These are phyloP conservation scores for Myrmecophaga tridactyla DNA, from an alignment of 2,113 vertebrate genomes.

Conservation along the genomic window DNA sequence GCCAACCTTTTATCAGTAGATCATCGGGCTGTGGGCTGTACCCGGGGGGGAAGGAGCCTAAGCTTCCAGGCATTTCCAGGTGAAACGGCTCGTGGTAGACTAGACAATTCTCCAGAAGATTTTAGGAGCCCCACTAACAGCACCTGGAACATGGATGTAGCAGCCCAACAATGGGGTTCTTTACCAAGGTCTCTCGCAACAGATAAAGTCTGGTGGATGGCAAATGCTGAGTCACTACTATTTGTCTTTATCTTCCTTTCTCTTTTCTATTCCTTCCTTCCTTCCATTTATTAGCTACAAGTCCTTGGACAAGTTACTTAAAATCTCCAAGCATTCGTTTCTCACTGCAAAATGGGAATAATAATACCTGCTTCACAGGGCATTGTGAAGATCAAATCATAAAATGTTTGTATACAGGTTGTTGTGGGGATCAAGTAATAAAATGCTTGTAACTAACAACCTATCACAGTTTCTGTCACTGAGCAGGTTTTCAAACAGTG, in stretches of 20 bases:
- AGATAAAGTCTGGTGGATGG: neutral
- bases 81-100: fast-evolving
- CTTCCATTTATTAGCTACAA: no score
- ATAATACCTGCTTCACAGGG: neutral
- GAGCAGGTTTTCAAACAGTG: fast-evolving
- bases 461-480: neutral
- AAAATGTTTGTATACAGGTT: neutral
- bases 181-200: fast-evolving
- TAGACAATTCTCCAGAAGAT: no score
- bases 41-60: no score
- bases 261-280: no score
- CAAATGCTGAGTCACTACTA: fast-evolving
- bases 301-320: neutral
- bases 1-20: fast-evolving
- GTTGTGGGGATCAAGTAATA: neutral
- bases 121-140: neutral
- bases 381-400: no score
- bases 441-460: neutral
- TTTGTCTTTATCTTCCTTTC: neutral
- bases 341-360: neutral
- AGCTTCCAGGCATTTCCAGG: fast-evolving
- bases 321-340: fast-evolving
- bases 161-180: fast-evolving
- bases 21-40: no score
- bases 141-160: fast-evolving